Evolutionary conservation across 2,113 vertebrate genomes (phyloP).

Genomic region (Ptilorrhoa leucosticta): DNA sequence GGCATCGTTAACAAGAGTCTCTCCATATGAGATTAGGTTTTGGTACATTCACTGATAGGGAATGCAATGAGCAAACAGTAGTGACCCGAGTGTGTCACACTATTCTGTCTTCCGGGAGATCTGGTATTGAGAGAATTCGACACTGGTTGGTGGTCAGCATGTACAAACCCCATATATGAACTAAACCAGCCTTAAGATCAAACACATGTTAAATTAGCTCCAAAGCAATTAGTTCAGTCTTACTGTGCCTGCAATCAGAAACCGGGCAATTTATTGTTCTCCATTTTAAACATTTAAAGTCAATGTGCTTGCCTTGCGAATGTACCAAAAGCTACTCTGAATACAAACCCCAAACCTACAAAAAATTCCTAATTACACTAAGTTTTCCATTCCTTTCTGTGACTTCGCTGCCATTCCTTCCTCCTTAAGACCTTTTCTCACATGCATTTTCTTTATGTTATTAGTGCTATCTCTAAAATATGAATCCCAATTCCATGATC

Average conservation of each 20-base stretch:
- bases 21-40: neutral
- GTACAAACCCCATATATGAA: neutral
- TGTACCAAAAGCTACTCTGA: neutral
- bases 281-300: neutral
- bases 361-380: constrained; percentile 26
- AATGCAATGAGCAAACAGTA: neutral
- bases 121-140: neutral
- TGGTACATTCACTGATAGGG: neutral
- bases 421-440: constrained; percentile 30
- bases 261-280: neutral
- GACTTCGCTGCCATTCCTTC: constrained; percentile 1
- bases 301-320: neutral
- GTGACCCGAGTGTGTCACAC: neutral
- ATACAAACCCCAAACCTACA: neutral
- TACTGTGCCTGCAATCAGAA: neutral
- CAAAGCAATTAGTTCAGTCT: neutral
- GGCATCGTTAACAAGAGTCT: neutral
- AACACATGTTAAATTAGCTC: neutral
- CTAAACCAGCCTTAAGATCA: neutral
- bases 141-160: neutral
- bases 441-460: constrained; percentile 69
- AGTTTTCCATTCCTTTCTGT: constrained; percentile 24
- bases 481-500: constrained; percentile 75
- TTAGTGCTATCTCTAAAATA: constrained; percentile 75
- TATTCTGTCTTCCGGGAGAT: neutral